These are phyloP conservation scores for Apomyelois bistriatella DNA, from an alignment of 2,888 invertebrate species.

Conservation along the genomic window DNA sequence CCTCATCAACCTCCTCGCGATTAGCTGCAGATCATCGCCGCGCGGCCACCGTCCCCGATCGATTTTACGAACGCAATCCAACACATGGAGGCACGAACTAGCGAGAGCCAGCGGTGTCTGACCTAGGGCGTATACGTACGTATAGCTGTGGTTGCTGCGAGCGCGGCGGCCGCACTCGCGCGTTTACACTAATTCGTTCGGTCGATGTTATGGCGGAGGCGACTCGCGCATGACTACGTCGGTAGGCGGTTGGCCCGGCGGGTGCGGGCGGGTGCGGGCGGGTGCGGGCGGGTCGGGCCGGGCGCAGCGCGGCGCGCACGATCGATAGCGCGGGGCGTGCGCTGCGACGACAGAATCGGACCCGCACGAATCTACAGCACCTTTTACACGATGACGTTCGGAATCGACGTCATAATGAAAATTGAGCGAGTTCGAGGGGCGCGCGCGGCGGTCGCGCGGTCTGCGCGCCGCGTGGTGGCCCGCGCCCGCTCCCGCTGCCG, in stretches of 20 bases:
- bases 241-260: constrained; percentile 43
- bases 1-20: constrained; percentile 32
- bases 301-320: constrained; percentile 35
- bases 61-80: constrained; percentile 36
- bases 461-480: neutral
- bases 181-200: constrained; percentile 45
- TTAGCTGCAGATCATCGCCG: constrained; percentile 50
- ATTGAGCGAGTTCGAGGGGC: constrained; percentile 24
- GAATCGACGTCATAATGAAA: constrained; percentile 52
- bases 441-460: constrained; percentile 12
- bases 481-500: constrained; percentile 2
- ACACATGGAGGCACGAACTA: constrained; percentile 42
- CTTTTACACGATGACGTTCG: constrained; percentile 56
- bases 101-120: constrained; percentile 38
- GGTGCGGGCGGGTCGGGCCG: constrained; percentile 41
- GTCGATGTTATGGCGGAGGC: constrained; percentile 57
- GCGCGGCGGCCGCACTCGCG: constrained; percentile 72
- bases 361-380: constrained; percentile 40
- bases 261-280: constrained; percentile 31
- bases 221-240: constrained; percentile 62
- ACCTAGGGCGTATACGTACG: constrained; percentile 29
- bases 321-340: constrained; percentile 49
- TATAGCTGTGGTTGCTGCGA: constrained; percentile 33
- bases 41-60: constrained; percentile 39
- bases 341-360: constrained; percentile 42